These are phyloP conservation scores for Lepetodrilus schrolli DNA, from an alignment of 2,888 invertebrate species.

Conservation along the genomic window DNA sequence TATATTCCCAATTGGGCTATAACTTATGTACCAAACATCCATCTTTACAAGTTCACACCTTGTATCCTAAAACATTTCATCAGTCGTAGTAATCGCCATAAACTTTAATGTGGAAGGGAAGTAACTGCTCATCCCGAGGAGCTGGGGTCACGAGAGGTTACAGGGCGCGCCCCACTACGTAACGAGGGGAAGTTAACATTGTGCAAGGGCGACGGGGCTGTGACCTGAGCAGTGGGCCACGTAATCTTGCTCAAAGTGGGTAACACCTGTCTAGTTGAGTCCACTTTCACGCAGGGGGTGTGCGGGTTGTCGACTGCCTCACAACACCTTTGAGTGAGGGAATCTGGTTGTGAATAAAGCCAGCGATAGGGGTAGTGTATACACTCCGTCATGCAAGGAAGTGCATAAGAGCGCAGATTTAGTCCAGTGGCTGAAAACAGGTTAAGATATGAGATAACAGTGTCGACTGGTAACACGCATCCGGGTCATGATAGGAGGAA, in stretches of 20 bases:
- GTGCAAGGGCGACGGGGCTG: constrained; percentile 15
- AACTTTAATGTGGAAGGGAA: background rate
- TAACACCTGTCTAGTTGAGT: constrained; percentile 19
- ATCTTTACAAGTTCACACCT: too few species aligned
- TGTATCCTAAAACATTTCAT: background rate
- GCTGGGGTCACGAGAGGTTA: constrained; percentile 12
- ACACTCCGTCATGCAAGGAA: background rate
- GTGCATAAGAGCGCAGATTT: background rate
- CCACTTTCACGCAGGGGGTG: background rate
- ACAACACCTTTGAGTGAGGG: background rate
- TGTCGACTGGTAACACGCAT: too few species aligned
- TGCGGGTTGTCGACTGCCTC: constrained; percentile 5
- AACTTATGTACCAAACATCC: too few species aligned
- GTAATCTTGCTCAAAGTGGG: constrained; percentile 23
- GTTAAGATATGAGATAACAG: background rate
- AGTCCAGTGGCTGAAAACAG: background rate
- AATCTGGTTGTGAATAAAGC: background rate
- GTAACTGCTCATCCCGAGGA: constrained; percentile 15
- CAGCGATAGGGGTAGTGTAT: background rate
- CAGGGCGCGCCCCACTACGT: constrained; percentile 23
- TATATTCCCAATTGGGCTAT: too few species aligned
- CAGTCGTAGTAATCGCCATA: background rate
- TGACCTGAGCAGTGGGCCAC: constrained; percentile 20
- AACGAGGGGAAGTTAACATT: constrained; percentile 17
- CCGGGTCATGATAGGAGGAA: too few species aligned